Percentiles rank a stretch among this genome's conserved stretches.
Conservation (phyloP, 2,888 invertebrate genomes). For the Aricia artaxerxes region DNA sequence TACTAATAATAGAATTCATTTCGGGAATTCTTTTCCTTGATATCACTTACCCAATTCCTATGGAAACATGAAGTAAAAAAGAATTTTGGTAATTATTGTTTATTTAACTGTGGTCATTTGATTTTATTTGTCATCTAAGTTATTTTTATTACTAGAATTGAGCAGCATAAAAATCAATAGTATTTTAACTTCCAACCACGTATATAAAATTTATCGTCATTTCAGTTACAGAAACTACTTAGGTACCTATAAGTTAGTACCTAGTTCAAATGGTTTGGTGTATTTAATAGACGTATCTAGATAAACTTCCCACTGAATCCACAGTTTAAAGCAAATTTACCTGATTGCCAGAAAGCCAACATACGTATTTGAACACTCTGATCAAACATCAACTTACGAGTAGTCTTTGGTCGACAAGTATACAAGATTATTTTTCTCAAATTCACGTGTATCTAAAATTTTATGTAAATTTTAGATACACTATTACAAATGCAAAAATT, state of each 20-base stretch:
- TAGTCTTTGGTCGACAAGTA: not conserved
- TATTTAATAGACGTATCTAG: not conserved
- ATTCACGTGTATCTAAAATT: not conserved
- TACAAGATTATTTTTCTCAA: not conserved
- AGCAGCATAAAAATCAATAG: not conserved
- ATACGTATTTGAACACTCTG: not conserved
- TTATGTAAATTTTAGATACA: too few relatives aligned
- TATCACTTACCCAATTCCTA: not conserved
- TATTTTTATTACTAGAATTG: too few relatives aligned
- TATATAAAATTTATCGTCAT: not conserved
- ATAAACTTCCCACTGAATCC: slow-evolving; percentile 11
- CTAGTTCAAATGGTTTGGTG: not conserved
- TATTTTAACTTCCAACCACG: not conserved
- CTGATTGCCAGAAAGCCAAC: slow-evolving; percentile 15
- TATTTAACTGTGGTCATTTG: not conserved
- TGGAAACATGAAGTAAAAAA: not conserved
- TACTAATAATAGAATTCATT: slow-evolving; percentile 2
- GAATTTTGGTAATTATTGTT: not conserved
- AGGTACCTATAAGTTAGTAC: not conserved
- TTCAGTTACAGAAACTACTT: not conserved
- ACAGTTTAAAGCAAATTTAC: not conserved
- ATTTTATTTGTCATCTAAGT: too few relatives aligned
- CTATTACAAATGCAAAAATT: too few relatives aligned
- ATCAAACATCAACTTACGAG: slow-evolving; percentile 10
- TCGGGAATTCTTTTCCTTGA: slow-evolving; percentile 3